Evolutionary conservation across 2,888 invertebrate species (phyloP).

Genomic region (Meiosimyza decipiens): DNA sequence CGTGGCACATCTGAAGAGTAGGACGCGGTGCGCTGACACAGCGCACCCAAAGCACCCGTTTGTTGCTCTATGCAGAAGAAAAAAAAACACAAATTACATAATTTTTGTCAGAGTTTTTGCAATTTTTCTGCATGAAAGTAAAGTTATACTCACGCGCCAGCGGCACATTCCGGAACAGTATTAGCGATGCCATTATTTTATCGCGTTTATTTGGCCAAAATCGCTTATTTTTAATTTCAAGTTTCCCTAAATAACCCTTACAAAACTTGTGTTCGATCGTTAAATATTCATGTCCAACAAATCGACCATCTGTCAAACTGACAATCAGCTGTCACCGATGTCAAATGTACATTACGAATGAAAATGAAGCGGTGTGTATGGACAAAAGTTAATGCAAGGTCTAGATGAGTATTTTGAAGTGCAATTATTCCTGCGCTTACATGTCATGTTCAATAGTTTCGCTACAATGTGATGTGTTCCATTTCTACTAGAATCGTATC

Average conservation of each 20-base stretch:
- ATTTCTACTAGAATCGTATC: too few species aligned
- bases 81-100: constrained; percentile 48
- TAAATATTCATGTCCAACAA: background rate
- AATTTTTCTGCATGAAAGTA: background rate
- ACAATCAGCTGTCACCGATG: background rate
- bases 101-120: constrained; percentile 44
- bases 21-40: constrained; percentile 55
- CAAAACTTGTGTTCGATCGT: background rate
- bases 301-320: background rate
- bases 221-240: background rate
- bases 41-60: constrained; percentile 58
- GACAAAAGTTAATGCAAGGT: too few species aligned
- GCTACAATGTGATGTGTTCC: too few species aligned
- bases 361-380: too few species aligned
- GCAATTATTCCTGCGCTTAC: too few species aligned
- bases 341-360: too few species aligned
- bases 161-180: constrained; percentile 60
- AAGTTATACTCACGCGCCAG: constrained; percentile 60
- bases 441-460: too few species aligned
- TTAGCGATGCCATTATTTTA: constrained; percentile 59
- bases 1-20: constrained; percentile 61
- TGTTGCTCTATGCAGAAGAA: constrained; percentile 49
- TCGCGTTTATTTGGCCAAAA: background rate
- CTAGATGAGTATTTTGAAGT: too few species aligned
- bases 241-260: background rate